These are phyloP conservation scores for Tragelaphus buxtoni DNA, from an alignment of 2,113 vertebrate genomes.

Conservation along the genomic window DNA sequence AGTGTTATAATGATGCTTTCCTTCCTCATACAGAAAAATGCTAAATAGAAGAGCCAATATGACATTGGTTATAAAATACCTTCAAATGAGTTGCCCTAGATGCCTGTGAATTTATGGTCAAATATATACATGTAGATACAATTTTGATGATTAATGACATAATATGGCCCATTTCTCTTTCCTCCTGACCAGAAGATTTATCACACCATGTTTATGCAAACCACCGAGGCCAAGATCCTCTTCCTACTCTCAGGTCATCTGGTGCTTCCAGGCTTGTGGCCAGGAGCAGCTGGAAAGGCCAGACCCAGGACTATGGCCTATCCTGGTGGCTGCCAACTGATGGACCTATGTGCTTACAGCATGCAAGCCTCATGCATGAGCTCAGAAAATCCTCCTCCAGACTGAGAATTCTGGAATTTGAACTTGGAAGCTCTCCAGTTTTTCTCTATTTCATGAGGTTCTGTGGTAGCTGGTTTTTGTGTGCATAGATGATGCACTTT, in stretches of 20 bases:
- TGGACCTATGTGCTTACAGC: neutral
- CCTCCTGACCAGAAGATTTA: neutral
- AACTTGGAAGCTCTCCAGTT: neutral
- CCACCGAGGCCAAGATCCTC: neutral
- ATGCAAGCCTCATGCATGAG: neutral
- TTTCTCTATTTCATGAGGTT: neutral
- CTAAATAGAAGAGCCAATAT: neutral
- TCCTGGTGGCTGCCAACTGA: neutral
- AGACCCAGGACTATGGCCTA: neutral
- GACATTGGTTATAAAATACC: conserved; percentile 16
- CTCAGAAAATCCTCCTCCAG: neutral
- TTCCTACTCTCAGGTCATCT: neutral
- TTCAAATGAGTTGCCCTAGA: neutral
- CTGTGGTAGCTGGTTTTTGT: neutral
- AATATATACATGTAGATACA: neutral
- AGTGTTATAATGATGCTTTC: neutral
- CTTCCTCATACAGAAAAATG: conserved; percentile 1
- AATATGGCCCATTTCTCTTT: neutral
- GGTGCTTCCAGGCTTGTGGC: neutral
- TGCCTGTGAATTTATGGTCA: neutral
- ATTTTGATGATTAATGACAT: neutral
- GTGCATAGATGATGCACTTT: neutral
- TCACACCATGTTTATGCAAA: neutral
- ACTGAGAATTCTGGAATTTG: neutral
- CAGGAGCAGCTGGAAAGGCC: conserved; percentile 33